Base-by-base conservation (phyloP, 2,888 invertebrate species). In the Parapristionchus giblindavisi region DNA sequence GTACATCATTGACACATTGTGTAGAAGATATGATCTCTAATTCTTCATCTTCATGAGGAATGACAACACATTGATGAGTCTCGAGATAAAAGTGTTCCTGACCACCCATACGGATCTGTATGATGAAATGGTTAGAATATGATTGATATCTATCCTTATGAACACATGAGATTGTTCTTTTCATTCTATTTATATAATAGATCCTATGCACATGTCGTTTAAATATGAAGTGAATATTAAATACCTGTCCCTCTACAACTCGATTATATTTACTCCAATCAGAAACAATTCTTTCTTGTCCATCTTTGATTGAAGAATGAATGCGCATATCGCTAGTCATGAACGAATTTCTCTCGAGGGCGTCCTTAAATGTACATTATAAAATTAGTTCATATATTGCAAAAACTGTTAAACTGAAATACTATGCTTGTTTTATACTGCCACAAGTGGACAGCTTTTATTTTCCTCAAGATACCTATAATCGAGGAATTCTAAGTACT, bases 31-130 rank as follows among this genome's bases (percentile, higher is more conserved):
- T 92, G 68, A 96, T 89, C 88, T 95, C 95, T 77, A 97, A 89
- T 89, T 96, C 96, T 79, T 93, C 92, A 34, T 80, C 81, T 88
- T 94, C 94, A 83, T 91, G 92, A 0, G 91, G 91, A n/a, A 90
- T 87, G 0, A 88, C 90, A 4, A 91, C 79, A 61, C 89, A 88
- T 1, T 88, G 88, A n/a, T 90, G 89, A 0, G 96, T 94, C 89
- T 98, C 98, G 83, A 98, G 90, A 89, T 97, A 98, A 89, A 98
- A 96, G 88, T 98, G 98, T 88, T 97, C 97, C 89, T 98, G 79
- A 38, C 86, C 86, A 6, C 86, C 86, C 79, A 86, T 85, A 32
- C 83, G 79, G 24, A 85, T 78, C 34, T 70, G 14, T n/a, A 54
- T 17, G 6, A 60, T 32, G 34, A n/a, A 43, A 43, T 17, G 43